Percentiles rank a stretch among this genome's conserved stretches.
Evolutionary conservation across 1,140 invertebrate species (phyloP).

Genomic region (Uloborus diversus): DNA sequence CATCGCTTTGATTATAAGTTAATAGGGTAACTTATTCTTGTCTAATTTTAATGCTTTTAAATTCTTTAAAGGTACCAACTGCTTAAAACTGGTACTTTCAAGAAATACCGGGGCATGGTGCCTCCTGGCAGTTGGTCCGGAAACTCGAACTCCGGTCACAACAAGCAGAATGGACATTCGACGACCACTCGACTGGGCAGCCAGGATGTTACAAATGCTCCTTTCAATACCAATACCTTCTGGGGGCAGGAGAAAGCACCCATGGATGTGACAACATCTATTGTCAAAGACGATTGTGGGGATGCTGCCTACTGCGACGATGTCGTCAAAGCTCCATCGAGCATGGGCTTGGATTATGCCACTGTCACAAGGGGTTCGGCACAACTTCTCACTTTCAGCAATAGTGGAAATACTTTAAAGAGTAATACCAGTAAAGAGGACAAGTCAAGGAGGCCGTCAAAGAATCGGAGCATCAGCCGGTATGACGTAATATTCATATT

Average conservation of each 20-base stretch:
- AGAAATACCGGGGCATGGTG: conserved; percentile 47
- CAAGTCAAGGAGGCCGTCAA: conserved; percentile 4
- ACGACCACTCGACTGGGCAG: conserved; percentile 41
- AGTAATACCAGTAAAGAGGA: conserved; percentile 25
- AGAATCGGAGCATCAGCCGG: conserved; percentile 32
- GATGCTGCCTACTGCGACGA: conserved; percentile 7
- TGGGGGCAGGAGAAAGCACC: conserved; percentile 31
- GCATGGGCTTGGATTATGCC: conserved; percentile 13
- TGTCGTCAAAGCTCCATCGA: not conserved
- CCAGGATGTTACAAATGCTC: conserved; percentile 3
- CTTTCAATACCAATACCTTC: conserved; percentile 32
- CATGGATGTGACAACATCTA: not conserved
- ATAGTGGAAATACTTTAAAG: conserved; percentile 35
- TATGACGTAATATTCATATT: too few species aligned
- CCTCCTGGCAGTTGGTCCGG: conserved; percentile 56
- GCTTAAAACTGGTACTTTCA: conserved; percentile 53
- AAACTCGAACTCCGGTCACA: conserved; percentile 45
- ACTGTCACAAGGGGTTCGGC: conserved; percentile 1
- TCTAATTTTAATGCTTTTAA: conserved; percentile 65
- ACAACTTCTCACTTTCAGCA: conserved; percentile 39
- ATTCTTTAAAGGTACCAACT: conserved; percentile 59
- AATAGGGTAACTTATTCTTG: too few species aligned
- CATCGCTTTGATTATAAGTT: too few species aligned
- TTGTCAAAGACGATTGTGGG: conserved; percentile 24
- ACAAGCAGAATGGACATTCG: conserved; percentile 53